A percentile compares a stretch with the other conserved stretches of the same genome.
These are phyloP conservation scores for Leptopilina drosophilae DNA, from an alignment of 2,888 invertebrate species.

Conservation along the genomic window DNA sequence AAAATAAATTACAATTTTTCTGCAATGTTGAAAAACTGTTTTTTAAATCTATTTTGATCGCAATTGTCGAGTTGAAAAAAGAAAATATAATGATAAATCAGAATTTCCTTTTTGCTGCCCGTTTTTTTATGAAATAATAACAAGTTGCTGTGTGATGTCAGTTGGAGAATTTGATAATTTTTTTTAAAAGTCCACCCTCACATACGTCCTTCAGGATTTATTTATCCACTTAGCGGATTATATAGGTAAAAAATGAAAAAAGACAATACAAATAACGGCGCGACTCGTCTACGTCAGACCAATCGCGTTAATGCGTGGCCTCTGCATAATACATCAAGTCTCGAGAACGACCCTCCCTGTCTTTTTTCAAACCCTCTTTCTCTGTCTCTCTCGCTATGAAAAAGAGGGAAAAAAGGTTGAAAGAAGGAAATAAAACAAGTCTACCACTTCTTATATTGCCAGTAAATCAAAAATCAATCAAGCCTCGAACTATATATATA, in stretches of 20 bases:
- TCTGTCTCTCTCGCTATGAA: no score
- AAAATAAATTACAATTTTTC: no score
- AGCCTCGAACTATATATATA: background rate
- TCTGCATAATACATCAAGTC: constrained; percentile 64
- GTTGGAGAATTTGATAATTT: constrained; percentile 61
- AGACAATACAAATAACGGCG: constrained; percentile 41
- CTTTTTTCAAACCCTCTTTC: constrained; percentile 26
- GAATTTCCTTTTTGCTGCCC: no score
- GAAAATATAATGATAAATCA: no score
- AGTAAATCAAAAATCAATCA: constrained; percentile 59
- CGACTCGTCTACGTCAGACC: constrained; percentile 55
- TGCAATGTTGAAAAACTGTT: no score
- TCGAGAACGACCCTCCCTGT: constrained; percentile 50
- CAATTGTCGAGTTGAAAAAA: no score
- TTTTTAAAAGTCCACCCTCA: constrained; percentile 51
- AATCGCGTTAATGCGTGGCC: constrained; percentile 66
- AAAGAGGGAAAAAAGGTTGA: background rate
- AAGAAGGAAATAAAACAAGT: constrained; percentile 46
- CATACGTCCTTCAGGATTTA: constrained; percentile 39
- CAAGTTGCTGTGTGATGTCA: constrained; percentile 51
- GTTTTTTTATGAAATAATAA: constrained; percentile 58
- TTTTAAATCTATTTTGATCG: no score
- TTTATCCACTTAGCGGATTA: constrained; percentile 41
- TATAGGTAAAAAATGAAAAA: constrained; percentile 44
- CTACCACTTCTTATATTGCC: constrained; percentile 39